Evolutionary conservation across 2,888 invertebrate genomes (phyloP).

Genomic region (Luperina testacea): DNA sequence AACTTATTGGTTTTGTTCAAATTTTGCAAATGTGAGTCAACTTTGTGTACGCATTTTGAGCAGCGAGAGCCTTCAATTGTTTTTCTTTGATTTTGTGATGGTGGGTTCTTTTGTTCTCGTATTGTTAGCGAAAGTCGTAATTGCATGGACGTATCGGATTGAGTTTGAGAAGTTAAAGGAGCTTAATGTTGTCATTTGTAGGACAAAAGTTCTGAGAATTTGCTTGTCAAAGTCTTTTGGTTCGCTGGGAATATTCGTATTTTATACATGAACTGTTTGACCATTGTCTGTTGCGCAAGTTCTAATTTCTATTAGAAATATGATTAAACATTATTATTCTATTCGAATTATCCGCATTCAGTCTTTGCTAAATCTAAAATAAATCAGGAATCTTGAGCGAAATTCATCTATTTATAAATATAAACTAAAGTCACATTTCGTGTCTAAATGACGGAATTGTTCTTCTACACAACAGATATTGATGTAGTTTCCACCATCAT

Average conservation of each 20-base stretch:
- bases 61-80: slow-evolving; percentile 41
- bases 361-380: no score
- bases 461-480: background rate
- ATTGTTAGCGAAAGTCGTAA: slow-evolving; percentile 38
- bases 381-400: background rate
- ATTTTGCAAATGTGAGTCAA: slow-evolving; percentile 51
- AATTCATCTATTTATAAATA: background rate
- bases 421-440: background rate
- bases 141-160: slow-evolving; percentile 51
- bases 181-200: slow-evolving; percentile 51
- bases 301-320: background rate
- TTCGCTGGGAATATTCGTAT: slow-evolving; percentile 21
- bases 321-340: background rate
- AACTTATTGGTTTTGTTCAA: slow-evolving; percentile 66
- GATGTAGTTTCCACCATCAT: background rate
- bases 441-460: no score
- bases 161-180: slow-evolving; percentile 38
- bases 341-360: background rate
- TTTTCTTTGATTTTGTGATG: slow-evolving; percentile 51
- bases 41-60: slow-evolving; percentile 51
- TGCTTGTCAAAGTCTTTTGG: slow-evolving; percentile 20
- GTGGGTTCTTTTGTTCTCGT: slow-evolving; percentile 37
- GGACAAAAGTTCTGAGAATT: slow-evolving; percentile 31
- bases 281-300: background rate
- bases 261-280: slow-evolving; percentile 22